A percentile compares a stretch with the other conserved stretches of the same genome.
phyloP scores from a whole-genome alignment of 1,140 invertebrate genomes.

The Vanessa atalanta region DNA sequence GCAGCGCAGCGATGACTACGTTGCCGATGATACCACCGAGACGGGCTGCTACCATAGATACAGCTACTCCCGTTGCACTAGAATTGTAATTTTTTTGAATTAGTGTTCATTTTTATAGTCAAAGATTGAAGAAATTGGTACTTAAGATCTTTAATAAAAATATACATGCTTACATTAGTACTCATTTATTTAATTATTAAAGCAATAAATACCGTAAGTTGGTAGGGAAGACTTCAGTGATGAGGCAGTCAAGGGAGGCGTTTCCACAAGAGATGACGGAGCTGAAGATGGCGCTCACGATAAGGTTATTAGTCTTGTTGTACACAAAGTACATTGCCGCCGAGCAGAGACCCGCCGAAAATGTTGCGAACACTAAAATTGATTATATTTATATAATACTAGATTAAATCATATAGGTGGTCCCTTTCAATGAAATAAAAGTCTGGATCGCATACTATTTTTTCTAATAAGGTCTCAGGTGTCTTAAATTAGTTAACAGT shows the following conservation, averaged over 20 bases:
- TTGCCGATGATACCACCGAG: constrained; percentile 93
- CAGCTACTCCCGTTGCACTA: constrained; percentile 91
- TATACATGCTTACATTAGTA: too few relatives aligned
- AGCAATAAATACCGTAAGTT: constrained; percentile 84
- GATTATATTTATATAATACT: background rate
- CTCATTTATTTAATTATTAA: background rate
- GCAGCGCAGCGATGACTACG: constrained; percentile 90
- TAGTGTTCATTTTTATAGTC: too few relatives aligned
- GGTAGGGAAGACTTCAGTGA: constrained; percentile 94
- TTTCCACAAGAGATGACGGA: constrained; percentile 94
- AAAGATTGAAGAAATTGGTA: too few relatives aligned
- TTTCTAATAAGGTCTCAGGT: too few relatives aligned
- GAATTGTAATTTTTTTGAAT: constrained; percentile 6
- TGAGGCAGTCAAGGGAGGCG: constrained; percentile 92
- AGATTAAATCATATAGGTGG: background rate
- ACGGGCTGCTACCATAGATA: constrained; percentile 92
- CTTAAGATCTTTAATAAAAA: too few relatives aligned
- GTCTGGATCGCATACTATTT: too few relatives aligned
- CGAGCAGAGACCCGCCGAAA: constrained; percentile 92
- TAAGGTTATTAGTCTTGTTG: constrained; percentile 90
- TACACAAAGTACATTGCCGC: constrained; percentile 91
- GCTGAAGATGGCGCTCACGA: constrained; percentile 92
- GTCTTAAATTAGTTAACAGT: too few relatives aligned
- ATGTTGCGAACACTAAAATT: constrained; percentile 89
- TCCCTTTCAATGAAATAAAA: too few relatives aligned